Conservation (phyloP, 2,797 vertebrate genomes). For the Acanthis flammea region DNA sequence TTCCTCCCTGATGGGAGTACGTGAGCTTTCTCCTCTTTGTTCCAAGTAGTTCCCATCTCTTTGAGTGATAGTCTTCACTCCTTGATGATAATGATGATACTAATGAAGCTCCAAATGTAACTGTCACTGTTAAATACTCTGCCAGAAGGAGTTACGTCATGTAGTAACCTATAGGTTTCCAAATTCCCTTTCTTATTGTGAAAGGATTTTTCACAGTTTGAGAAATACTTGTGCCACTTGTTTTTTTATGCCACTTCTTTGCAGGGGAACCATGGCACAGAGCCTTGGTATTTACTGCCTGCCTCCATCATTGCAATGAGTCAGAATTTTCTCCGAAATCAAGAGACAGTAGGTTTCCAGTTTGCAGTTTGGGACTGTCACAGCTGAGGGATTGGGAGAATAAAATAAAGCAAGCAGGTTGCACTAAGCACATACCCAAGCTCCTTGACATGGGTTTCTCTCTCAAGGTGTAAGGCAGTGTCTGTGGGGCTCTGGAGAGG, state of each 20-base stretch:
- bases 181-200: not conserved
- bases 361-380: not conserved
- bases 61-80: not conserved
- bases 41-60: not conserved
- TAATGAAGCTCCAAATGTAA: not conserved
- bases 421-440: not conserved
- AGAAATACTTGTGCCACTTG: not conserved
- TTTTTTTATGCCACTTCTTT: not conserved
- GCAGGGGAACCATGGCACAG: not conserved
- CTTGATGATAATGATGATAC: not conserved
- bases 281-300: not conserved
- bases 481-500: not conserved
- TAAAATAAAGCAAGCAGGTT: not conserved
- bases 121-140: not conserved
- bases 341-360: not conserved
- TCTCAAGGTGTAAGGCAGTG: not conserved
- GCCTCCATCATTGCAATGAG: not conserved
- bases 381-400: not conserved
- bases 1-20: not conserved
- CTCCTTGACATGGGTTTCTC: not conserved
- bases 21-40: not conserved
- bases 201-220: not conserved
- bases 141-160: not conserved
- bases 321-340: not conserved
- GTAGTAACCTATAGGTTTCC: not conserved